A percentile compares a stretch with the other conserved stretches of the same genome.
These are phyloP conservation scores for Athalia cordata DNA, from an alignment of 2,888 invertebrate genomes.

Conservation along the genomic window DNA sequence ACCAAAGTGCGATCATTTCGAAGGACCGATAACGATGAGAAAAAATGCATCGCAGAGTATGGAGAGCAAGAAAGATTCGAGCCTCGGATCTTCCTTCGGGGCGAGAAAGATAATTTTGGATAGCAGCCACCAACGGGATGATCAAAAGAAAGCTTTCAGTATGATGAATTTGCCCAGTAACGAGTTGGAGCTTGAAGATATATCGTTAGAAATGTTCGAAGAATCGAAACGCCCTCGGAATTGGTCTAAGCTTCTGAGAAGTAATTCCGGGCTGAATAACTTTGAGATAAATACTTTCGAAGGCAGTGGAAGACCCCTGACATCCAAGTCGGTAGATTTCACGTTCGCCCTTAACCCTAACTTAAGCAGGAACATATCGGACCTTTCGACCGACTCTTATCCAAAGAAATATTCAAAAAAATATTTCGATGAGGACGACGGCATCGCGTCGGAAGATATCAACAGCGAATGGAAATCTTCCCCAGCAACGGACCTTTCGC, in stretches of 20 bases:
- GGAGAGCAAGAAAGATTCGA: not conserved
- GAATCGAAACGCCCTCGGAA: conserved; percentile 18
- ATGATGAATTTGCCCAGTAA: conserved; percentile 3
- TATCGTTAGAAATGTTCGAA: conserved; percentile 16
- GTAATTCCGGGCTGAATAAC: conserved; percentile 62
- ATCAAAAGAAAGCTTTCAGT: not conserved
- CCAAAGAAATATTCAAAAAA: conserved; percentile 21
- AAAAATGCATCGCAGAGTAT: not conserved
- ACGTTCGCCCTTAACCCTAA: conserved; percentile 64
- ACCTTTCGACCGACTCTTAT: conserved; percentile 33
- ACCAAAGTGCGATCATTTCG: conserved; percentile 62
- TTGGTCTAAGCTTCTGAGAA: conserved; percentile 51
- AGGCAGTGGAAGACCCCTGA: conserved; percentile 58
- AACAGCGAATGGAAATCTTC: not conserved
- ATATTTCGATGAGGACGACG: conserved; percentile 29
- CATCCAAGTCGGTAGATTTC: conserved; percentile 60
- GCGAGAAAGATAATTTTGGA: not conserved
- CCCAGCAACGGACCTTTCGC: not conserved
- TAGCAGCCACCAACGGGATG: conserved; percentile 14
- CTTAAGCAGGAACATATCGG: conserved; percentile 47
- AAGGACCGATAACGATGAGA: not conserved
- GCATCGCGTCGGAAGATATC: not conserved
- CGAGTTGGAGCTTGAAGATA: conserved; percentile 24
- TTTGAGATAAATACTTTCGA: conserved; percentile 59
- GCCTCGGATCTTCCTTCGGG: conserved; percentile 11